Evolutionary conservation across 2,113 vertebrate genomes (phyloP).

Genomic region (Mustela lutreola): DNA sequence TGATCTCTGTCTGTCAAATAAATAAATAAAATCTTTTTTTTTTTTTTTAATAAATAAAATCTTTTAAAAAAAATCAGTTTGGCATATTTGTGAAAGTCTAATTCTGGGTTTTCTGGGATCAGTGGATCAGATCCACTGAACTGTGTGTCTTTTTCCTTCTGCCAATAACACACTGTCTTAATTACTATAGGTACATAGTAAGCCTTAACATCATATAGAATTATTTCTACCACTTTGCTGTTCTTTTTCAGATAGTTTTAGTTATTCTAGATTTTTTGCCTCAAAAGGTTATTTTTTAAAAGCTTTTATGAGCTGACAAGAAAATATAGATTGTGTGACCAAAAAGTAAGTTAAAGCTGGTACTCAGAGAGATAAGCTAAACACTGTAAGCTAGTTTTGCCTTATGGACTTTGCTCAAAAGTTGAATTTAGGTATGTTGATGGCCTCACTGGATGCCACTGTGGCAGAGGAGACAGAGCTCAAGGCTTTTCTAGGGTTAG

Average conservation of each 20-base stretch:
- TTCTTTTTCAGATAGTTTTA: neutral
- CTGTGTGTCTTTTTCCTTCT: neutral
- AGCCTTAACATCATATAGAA: neutral
- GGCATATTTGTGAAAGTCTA: neutral
- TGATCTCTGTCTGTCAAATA: too few species aligned
- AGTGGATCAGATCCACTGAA: neutral
- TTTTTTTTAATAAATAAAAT: too few species aligned
- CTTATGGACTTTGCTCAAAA: neutral
- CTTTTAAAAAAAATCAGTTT: neutral
- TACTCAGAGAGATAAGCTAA: neutral
- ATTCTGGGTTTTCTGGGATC: neutral
- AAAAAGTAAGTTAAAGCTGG: neutral
- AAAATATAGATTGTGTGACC: neutral
- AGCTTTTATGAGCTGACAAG: slow-evolving; percentile 3
- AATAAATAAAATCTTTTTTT: too few species aligned
- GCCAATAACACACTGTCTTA: neutral
- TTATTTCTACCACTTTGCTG: neutral
- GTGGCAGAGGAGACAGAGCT: neutral
- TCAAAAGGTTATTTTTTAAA: neutral
- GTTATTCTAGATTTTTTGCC: neutral
- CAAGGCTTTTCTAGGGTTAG: neutral
- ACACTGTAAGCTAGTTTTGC: neutral
- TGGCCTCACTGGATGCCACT: neutral
- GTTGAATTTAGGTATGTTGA: neutral
- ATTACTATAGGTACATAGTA: neutral